Evolutionary conservation across 2,797 vertebrate species (phyloP).

Genomic region (Pseudopleuronectes americanus): DNA sequence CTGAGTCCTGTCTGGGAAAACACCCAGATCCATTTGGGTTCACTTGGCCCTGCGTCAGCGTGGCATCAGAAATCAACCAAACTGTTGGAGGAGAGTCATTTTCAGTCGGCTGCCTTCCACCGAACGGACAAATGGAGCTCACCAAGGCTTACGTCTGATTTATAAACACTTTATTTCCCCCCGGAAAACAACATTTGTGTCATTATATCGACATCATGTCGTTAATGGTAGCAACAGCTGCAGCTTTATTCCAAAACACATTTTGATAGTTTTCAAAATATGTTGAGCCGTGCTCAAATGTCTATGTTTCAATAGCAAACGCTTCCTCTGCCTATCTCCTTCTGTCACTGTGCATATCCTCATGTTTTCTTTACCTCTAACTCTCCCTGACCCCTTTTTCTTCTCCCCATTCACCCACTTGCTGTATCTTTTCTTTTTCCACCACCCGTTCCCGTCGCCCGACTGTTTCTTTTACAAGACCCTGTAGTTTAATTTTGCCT

Average conservation of each 20-base stretch:
- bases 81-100: slow-evolving; percentile 48
- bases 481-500: slow-evolving; percentile 63
- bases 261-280: slow-evolving; percentile 28
- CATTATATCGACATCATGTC: slow-evolving; percentile 41
- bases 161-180: neutral
- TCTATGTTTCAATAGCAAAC: slow-evolving; percentile 27
- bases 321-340: neutral
- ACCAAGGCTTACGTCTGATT: slow-evolving; percentile 36
- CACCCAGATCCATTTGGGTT: slow-evolving; percentile 77
- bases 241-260: slow-evolving; percentile 35
- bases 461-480: slow-evolving; percentile 60
- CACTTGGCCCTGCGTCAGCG: slow-evolving; percentile 71
- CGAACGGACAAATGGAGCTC: slow-evolving; percentile 31
- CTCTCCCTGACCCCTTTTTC: slow-evolving; percentile 33
- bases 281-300: slow-evolving; percentile 18
- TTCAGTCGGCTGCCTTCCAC: slow-evolving; percentile 47
- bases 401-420: neutral
- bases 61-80: slow-evolving; percentile 68
- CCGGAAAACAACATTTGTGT: slow-evolving; percentile 25
- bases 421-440: slow-evolving; percentile 27
- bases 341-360: slow-evolving; percentile 14
- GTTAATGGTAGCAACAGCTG: slow-evolving; percentile 29
- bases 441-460: slow-evolving; percentile 25
- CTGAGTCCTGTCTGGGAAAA: slow-evolving; percentile 70
- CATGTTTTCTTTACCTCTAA: slow-evolving; percentile 47